phyloP scores from a whole-genome alignment of 2,888 invertebrate species.

The Nemoura dubitans region DNA sequence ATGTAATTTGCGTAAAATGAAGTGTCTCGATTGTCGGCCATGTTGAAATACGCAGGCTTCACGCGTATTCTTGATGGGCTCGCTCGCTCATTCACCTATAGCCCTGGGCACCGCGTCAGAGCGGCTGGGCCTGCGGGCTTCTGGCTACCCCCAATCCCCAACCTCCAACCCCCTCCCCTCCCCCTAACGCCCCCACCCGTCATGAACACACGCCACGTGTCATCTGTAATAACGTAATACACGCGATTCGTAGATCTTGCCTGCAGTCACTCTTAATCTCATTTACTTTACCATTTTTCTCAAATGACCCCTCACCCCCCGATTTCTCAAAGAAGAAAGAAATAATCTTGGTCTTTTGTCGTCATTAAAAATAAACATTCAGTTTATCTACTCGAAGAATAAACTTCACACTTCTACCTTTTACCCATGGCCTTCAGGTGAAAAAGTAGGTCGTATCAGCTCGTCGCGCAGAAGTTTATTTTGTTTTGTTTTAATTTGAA shows the following conservation, averaged over 20 bases:
- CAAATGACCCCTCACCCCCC: not conserved
- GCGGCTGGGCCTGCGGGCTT: not conserved
- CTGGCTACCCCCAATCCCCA: not conserved
- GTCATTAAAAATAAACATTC: not conserved
- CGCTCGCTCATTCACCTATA: not conserved
- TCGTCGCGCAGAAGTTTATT: no score
- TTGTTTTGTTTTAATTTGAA: not conserved
- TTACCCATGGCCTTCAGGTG: no score
- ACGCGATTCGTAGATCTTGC: conserved; percentile 4
- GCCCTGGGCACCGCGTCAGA: not conserved
- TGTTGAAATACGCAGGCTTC: not conserved
- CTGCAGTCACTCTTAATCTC: not conserved
- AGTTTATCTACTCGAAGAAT: not conserved
- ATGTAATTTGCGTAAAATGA: conserved; percentile 3
- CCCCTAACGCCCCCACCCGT: not conserved
- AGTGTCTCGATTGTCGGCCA: not conserved
- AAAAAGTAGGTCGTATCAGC: no score
- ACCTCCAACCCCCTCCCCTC: not conserved
- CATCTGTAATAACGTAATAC: not conserved
- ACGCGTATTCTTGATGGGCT: not conserved
- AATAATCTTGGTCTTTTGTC: not conserved
- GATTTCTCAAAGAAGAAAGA: not conserved
- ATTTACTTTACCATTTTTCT: conserved; percentile 7
- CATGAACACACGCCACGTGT: conserved; percentile 4
- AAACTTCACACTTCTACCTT: no score